Evolutionary conservation across 2,113 vertebrate species (phyloP).

Genomic region (Caracal caracal): DNA sequence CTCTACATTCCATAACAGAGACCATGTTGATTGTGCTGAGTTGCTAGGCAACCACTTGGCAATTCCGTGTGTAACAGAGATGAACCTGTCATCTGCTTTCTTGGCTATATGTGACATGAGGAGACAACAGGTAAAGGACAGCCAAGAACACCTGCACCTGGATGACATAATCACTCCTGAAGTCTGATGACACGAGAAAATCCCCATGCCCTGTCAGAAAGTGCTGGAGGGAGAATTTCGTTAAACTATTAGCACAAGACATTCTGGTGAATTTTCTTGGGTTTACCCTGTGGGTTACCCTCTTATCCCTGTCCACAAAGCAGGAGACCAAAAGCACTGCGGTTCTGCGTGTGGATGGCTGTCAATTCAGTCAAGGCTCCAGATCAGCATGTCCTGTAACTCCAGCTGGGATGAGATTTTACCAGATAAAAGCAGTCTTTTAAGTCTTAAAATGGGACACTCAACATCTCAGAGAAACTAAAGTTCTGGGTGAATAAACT

Average conservation of each 20-base stretch:
- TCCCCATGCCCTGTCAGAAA: slow-evolving; percentile 55
- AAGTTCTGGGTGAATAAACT: slow-evolving; percentile 40
- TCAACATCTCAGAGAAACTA: slow-evolving; percentile 18
- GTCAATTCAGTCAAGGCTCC: background rate
- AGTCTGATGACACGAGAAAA: slow-evolving; percentile 48
- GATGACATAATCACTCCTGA: slow-evolving; percentile 45
- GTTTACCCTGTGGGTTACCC: slow-evolving; percentile 59
- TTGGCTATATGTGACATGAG: slow-evolving; percentile 55
- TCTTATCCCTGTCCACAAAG: slow-evolving; percentile 56
- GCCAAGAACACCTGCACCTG: slow-evolving; percentile 57
- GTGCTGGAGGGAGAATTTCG: slow-evolving; percentile 63
- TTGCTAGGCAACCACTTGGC: slow-evolving; percentile 81
- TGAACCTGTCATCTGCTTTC: slow-evolving; percentile 70
- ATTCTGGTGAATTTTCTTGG: background rate
- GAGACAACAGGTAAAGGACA: slow-evolving; percentile 74
- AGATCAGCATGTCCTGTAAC: background rate
- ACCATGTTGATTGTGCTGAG: slow-evolving; percentile 53
- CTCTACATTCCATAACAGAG: slow-evolving; percentile 67
- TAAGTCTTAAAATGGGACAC: slow-evolving; percentile 46
- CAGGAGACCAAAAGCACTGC: slow-evolving; percentile 23
- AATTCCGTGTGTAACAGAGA: slow-evolving; percentile 73
- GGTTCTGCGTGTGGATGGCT: slow-evolving; percentile 4
- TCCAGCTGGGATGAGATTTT: background rate
- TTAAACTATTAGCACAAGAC: slow-evolving; percentile 43
- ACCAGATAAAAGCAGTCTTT: slow-evolving; percentile 61